Evolutionary conservation across 2,888 invertebrate species (phyloP), one percentile per base, ranked within the genome.

Genomic region (Spodoptera exigua): DNA sequence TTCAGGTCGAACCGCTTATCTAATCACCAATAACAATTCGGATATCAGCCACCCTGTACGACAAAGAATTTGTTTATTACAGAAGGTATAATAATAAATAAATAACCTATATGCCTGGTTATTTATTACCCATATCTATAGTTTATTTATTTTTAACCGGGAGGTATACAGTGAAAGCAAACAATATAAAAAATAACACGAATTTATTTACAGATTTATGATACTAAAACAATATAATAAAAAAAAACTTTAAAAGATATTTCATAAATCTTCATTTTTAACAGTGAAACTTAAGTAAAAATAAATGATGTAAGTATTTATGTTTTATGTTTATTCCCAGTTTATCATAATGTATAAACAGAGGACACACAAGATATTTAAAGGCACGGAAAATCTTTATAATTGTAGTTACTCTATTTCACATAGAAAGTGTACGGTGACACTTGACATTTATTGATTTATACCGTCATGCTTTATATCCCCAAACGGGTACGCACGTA

Each of bases 311-410:
- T 45, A 45, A 46, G 36, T 37, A 41, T 36, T 17, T 11, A 40
- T 32, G 9, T 39, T 21, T 16, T n/a, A 27, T 39, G 4, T 18
- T 37, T 10, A 27, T 12, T 32, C 16, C 16, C 11, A 37, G 5
- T 13, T 27, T 17, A 53, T 35, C 2, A 41, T 41, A 36, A 49
- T 40, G 39, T 17, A 32, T 36, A 45, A 46, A 47, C 18, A 11
- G 36, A 13, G 2, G 41, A 17, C 45, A 51, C 55, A 54, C 39
- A 67, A 64, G 14, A 63, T 57, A 77, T 98, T 63, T 94, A 73
- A 83, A 84, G 80, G 72, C 79, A 79, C 78, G 59, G 75, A 79
- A 80, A 76, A 74, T 75, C 61, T 48, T 74, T 32, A 63, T 63
- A 66, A 65, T 47, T 18, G 27, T 27, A 27, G 27, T 27, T n/a